phyloP scores from a whole-genome alignment of 2,888 invertebrate genomes.

The Syrista parreyssii region DNA sequence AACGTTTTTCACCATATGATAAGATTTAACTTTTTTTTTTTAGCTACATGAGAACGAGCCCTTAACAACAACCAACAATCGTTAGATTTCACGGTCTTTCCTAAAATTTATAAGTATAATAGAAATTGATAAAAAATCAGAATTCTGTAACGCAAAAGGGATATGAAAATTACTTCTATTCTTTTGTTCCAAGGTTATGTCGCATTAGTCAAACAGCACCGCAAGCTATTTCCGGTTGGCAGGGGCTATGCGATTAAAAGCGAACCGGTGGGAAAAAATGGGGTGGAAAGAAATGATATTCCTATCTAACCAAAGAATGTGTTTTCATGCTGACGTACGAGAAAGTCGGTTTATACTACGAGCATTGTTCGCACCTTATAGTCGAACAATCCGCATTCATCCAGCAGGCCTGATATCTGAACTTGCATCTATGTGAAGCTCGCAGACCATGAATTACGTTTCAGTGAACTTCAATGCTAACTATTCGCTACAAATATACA shows the following conservation, averaged over 20 bases:
- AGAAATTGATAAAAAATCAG: background rate
- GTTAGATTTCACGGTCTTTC: background rate
- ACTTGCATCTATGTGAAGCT: background rate
- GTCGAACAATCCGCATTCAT: background rate
- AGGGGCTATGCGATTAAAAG: background rate
- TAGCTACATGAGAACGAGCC: no score
- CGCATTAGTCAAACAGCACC: background rate
- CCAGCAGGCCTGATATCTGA: background rate
- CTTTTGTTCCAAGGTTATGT: background rate
- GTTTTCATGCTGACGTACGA: background rate
- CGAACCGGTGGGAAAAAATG: background rate
- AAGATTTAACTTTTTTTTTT: no score
- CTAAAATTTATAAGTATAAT: background rate
- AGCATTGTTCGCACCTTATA: background rate
- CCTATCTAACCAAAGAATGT: background rate
- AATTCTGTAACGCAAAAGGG: background rate
- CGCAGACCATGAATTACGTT: conserved; percentile 21
- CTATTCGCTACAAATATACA: conserved; percentile 40
- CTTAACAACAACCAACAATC: background rate
- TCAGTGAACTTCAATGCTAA: conserved; percentile 26
- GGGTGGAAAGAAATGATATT: background rate
- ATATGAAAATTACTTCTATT: background rate
- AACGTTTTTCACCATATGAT: background rate
- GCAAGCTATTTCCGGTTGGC: background rate
- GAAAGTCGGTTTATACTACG: background rate